phyloP scores from a whole-genome alignment of 2,888 invertebrate species.

The Phengaris arion region DNA sequence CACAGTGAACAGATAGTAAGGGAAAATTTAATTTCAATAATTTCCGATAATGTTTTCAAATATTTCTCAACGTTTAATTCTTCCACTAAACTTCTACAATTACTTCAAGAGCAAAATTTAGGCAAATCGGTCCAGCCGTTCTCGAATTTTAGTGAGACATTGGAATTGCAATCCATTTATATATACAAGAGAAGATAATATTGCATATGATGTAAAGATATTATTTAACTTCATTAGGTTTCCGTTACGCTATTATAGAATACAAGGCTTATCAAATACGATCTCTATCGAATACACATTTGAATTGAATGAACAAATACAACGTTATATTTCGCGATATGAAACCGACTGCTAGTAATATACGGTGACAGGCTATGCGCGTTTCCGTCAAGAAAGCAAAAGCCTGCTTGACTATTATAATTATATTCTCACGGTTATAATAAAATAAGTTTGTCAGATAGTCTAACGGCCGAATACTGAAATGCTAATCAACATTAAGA shows the following conservation, averaged over 20 bases:
- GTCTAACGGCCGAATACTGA: not conserved
- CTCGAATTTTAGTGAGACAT: too few relatives aligned
- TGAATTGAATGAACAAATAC: constrained; percentile 42
- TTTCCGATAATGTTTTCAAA: too few relatives aligned
- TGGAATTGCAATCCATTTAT: too few relatives aligned
- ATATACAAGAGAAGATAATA: too few relatives aligned
- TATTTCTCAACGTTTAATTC: too few relatives aligned
- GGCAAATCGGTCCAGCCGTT: too few relatives aligned
- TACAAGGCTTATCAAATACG: constrained; percentile 39
- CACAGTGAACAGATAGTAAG: too few relatives aligned
- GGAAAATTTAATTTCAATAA: too few relatives aligned
- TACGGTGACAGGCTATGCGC: constrained; percentile 33
- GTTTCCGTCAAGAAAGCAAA: constrained; percentile 30
- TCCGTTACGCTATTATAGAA: constrained; percentile 28
- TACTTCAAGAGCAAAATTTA: too few relatives aligned
- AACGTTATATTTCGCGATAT: constrained; percentile 39
- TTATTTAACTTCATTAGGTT: constrained; percentile 26
- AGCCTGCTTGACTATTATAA: not conserved
- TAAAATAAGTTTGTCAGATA: not conserved
- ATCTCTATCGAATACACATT: constrained; percentile 40
- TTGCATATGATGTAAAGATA: too few relatives aligned
- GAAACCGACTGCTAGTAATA: constrained; percentile 35
- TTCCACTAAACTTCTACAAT: too few relatives aligned
- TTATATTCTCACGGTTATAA: constrained; percentile 14
- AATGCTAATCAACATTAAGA: too few relatives aligned